Evolutionary conservation across 92 coral and sea anemone species (phyloP).

Genomic region (Bergia sp.): DNA sequence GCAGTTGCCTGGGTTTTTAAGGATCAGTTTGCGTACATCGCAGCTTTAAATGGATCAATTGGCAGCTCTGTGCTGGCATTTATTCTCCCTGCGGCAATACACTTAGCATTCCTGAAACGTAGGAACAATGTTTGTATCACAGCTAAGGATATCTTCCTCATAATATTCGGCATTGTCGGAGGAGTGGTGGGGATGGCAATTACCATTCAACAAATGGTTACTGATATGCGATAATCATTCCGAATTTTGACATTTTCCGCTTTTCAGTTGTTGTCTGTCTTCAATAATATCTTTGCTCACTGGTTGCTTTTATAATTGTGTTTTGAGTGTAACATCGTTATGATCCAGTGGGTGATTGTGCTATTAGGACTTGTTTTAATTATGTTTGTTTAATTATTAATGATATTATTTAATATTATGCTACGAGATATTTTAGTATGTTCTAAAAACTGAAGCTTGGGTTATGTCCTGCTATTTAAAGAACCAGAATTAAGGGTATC

Average conservation of each 20-base stretch:
- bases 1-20: too few species aligned
- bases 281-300: too few species aligned
- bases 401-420: too few species aligned
- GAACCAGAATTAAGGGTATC: too few species aligned
- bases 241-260: neutral
- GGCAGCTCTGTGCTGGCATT: constrained; percentile 90
- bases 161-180: constrained; percentile 81
- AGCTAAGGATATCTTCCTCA: constrained; percentile 77
- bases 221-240: constrained; percentile 40
- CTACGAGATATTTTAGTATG: too few species aligned
- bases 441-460: too few species aligned
- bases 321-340: too few species aligned
- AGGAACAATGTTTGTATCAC: constrained; percentile 46
- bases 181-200: constrained; percentile 80
- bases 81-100: constrained; percentile 86
- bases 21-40: constrained; percentile 87
- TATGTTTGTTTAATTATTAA: too few species aligned
- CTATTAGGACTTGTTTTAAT: too few species aligned
- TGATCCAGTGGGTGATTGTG: too few species aligned
- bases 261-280: neutral
- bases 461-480: too few species aligned
- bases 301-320: too few species aligned
- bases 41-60: constrained; percentile 84
- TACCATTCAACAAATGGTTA: constrained; percentile 71
- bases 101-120: constrained; percentile 65